Conservation (phyloP, 2,797 vertebrate species). For the Syngnathus rostellatus region DNA sequence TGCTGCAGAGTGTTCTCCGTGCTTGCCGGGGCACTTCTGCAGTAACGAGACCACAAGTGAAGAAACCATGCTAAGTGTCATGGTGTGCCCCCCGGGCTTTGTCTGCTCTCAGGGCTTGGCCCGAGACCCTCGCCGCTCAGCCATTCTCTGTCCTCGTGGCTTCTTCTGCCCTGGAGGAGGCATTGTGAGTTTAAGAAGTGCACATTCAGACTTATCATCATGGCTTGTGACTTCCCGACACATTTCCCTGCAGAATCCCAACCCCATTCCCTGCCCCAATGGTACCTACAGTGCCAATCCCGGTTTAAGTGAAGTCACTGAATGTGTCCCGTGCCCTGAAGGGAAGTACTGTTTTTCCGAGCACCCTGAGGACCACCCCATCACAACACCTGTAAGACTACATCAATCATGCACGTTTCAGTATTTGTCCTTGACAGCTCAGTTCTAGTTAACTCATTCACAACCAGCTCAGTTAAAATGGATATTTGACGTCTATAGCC, state of each 20-base stretch:
- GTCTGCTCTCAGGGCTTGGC: constrained; percentile 79
- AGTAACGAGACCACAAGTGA: constrained; percentile 77
- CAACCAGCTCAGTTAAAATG: too few relatives aligned
- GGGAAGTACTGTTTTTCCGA: constrained; percentile 77
- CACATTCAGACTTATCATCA: not conserved
- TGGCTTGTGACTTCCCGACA: not conserved
- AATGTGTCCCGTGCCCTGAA: constrained; percentile 72
- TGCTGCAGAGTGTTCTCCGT: constrained; percentile 71
- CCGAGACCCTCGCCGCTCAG: constrained; percentile 67
- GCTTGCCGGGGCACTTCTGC: constrained; percentile 80
- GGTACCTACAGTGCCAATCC: constrained; percentile 74
- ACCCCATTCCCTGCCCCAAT: constrained; percentile 77
- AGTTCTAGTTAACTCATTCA: too few relatives aligned
- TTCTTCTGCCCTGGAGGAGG: constrained; percentile 79
- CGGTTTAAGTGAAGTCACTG: constrained; percentile 69
- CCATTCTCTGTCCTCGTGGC: constrained; percentile 77
- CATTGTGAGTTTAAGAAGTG: constrained; percentile 61
- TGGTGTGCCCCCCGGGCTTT: constrained; percentile 80
- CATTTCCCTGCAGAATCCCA: constrained; percentile 61
- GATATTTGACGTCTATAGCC: too few relatives aligned
- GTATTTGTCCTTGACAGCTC: too few relatives aligned
- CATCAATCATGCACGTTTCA: not conserved
- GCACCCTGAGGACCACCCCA: constrained; percentile 63
- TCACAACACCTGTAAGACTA: constrained; percentile 72
- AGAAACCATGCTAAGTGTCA: constrained; percentile 76